Conservation (phyloP, 2,888 invertebrate genomes). For the Nycteola revayana region DNA sequence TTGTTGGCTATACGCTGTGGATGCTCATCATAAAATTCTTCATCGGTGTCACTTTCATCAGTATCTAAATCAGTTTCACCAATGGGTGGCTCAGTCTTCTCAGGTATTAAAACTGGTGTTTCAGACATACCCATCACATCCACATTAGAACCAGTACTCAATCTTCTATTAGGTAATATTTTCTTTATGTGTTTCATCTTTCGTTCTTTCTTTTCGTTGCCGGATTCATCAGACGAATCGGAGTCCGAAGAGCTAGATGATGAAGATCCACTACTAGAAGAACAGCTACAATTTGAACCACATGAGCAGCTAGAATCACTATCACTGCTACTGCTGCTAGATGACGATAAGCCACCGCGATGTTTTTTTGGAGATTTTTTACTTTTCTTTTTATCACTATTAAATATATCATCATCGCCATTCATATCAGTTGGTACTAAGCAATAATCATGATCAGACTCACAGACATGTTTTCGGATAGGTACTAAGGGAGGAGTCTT, state of each 20-base stretch:
- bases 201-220: constrained; percentile 67
- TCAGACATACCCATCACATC: constrained; percentile 79
- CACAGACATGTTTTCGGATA: constrained; percentile 80
- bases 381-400: constrained; percentile 70
- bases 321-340: constrained; percentile 89
- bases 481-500: constrained; percentile 72
- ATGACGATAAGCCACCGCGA: constrained; percentile 82
- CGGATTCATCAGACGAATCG: constrained; percentile 69
- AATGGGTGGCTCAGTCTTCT: constrained; percentile 83
- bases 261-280: constrained; percentile 86
- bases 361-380: constrained; percentile 75
- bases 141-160: constrained; percentile 76
- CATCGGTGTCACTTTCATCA: constrained; percentile 92
- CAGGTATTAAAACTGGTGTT: constrained; percentile 67
- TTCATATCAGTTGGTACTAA: constrained; percentile 73
- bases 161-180: constrained; percentile 56
- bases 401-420: constrained; percentile 68
- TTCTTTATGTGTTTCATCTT: constrained; percentile 57
- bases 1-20: constrained; percentile 89
- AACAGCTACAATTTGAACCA: constrained; percentile 92
- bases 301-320: constrained; percentile 90
- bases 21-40: constrained; percentile 93
- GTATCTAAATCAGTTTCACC: constrained; percentile 93
- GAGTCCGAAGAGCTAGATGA: constrained; percentile 83
- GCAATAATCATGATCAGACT: constrained; percentile 90